Evolutionary conservation across 2,113 vertebrate species (phyloP).

Genomic region (Etheostoma cragini): DNA sequence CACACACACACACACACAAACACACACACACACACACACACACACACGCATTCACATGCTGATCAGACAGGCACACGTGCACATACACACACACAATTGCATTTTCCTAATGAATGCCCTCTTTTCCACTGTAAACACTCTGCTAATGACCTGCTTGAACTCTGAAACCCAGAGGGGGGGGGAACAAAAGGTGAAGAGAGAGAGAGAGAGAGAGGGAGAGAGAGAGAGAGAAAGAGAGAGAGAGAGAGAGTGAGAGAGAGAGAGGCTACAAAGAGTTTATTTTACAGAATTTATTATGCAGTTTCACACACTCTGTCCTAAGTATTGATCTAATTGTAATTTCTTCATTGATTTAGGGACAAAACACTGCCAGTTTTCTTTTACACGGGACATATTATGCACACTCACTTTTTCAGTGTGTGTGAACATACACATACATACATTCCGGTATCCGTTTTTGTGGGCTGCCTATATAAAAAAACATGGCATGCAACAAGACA

Average conservation of each 20-base stretch:
- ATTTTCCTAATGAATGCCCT: conserved; percentile 67
- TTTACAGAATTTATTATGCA: neutral
- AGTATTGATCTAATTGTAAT: neutral
- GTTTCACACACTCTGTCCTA: neutral
- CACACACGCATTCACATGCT: too few species aligned
- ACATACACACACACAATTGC: conserved; percentile 6
- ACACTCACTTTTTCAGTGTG: too few species aligned
- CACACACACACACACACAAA: conserved; percentile 28
- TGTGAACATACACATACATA: too few species aligned
- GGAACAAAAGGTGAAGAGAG: conserved; percentile 48
- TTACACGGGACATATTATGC: too few species aligned
- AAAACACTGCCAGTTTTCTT: neutral
- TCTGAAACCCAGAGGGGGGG: conserved; percentile 61
- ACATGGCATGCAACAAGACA: too few species aligned
- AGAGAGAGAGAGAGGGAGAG: neutral
- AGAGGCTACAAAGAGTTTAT: conserved; percentile 1
- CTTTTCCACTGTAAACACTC: conserved; percentile 73
- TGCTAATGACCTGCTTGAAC: conserved; percentile 77
- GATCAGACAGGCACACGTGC: too few species aligned
- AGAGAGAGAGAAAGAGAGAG: conserved; percentile 6
- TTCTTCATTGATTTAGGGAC: neutral
- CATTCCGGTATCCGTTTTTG: too few species aligned
- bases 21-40: conserved; percentile 21
- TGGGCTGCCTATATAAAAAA: too few species aligned
- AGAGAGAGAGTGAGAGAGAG: neutral